Percentiles rank a stretch among this genome's conserved stretches.
These are phyloP conservation scores for Rhinoderma darwinii DNA, from an alignment of 2,113 vertebrate species.

Conservation along the genomic window DNA sequence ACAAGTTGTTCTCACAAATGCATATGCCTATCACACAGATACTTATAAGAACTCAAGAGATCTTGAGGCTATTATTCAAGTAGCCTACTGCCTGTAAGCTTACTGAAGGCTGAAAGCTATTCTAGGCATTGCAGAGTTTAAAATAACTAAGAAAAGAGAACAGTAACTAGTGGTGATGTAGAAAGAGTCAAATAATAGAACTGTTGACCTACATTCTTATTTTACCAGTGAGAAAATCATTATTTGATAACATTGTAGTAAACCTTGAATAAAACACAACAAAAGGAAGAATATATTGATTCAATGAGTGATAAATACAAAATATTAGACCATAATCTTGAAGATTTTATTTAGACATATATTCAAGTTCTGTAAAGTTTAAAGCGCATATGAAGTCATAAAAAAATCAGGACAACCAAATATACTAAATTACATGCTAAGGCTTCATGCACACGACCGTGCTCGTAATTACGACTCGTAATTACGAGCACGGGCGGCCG, in stretches of 20 bases:
- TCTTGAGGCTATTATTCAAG: conserved; percentile 18
- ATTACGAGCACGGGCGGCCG: no score
- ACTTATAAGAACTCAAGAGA: not conserved
- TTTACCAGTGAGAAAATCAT: not conserved
- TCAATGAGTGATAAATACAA: not conserved
- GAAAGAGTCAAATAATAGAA: not conserved
- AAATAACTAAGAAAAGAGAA: not conserved
- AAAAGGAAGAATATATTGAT: not conserved
- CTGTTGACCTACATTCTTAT: not conserved
- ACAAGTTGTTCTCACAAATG: not conserved
- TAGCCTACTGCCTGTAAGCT: not conserved
- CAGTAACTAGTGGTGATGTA: not conserved
- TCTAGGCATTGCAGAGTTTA: not conserved
- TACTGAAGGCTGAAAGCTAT: conserved; percentile 5
- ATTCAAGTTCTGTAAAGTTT: no score
- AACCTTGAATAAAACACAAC: not conserved
- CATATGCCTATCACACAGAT: not conserved
- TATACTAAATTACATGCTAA: no score
- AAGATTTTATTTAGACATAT: no score
- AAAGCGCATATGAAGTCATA: no score
- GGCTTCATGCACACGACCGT: no score
- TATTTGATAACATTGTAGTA: not conserved
- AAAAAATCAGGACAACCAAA: no score
- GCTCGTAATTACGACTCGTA: no score
- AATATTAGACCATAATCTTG: no score